phyloP scores from a whole-genome alignment of 2,113 vertebrate species.

The Micronycteris hirsuta region DNA sequence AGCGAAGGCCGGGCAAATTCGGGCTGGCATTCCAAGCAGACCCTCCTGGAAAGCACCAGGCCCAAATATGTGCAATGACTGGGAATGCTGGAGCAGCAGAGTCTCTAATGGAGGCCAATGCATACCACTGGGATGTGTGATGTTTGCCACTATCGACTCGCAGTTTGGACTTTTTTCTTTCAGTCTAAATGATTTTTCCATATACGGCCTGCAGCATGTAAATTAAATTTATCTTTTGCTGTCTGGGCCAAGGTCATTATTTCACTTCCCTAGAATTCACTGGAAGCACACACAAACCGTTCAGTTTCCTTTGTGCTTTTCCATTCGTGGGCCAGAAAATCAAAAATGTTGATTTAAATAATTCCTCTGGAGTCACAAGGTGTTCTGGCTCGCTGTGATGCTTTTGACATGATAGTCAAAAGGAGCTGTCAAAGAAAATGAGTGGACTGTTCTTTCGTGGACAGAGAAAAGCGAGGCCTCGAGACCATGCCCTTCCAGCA shows the following conservation, averaged over 20 bases:
- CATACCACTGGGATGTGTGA: slow-evolving; percentile 46
- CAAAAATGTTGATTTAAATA: background rate
- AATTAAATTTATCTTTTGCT: slow-evolving; percentile 67
- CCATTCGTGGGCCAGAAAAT: background rate
- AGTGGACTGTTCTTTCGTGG: background rate
- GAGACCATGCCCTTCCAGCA: background rate
- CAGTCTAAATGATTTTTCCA: slow-evolving; percentile 66
- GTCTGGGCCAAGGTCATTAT: slow-evolving; percentile 54
- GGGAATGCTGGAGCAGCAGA: background rate
- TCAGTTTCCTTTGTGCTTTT: background rate
- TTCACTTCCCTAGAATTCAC: slow-evolving; percentile 55
- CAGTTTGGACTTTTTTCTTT: slow-evolving; percentile 28
- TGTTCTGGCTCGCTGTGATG: background rate
- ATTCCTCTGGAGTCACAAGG: slow-evolving; percentile 10
- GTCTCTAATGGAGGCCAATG: background rate
- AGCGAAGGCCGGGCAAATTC: background rate
- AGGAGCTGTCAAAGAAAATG: background rate
- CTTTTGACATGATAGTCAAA: background rate
- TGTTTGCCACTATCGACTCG: slow-evolving; percentile 49
- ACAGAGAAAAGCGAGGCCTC: background rate
- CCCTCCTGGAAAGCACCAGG: background rate
- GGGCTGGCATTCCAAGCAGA: background rate
- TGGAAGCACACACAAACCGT: slow-evolving; percentile 39
- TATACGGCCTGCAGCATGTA: slow-evolving; percentile 51
- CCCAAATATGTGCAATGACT: slow-evolving; percentile 28